Base-by-base conservation (phyloP, 2,797 vertebrate genomes). In the Enteromius paludinosus region DNA sequence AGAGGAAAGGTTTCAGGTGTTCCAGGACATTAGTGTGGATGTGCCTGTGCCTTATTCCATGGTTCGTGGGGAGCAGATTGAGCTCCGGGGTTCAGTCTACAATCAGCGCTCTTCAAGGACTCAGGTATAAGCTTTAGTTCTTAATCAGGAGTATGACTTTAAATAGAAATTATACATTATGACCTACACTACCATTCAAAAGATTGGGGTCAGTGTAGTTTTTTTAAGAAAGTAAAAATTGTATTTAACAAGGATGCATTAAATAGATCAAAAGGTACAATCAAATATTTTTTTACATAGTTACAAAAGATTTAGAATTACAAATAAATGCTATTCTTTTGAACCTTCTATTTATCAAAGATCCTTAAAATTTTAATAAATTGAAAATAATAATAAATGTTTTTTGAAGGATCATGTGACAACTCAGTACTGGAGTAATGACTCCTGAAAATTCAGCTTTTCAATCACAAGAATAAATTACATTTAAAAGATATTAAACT, bases 51-150 rank as follows among this genome's bases (percentile, higher is more conserved):
- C 96, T 1, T 96, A 97, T 82, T 96, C 96, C 3, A 93, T 96
- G 81, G 92, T 96, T n/a, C 91, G 96, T 80, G 96, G 95, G 35
- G 96, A 97, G 75, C 96, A 96, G 82, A 91, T 96, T 8, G 91
- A 95, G 71, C 82, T 97, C 25, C 93, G 90, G 88, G 96, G 94
- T 73, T 94, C 94, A 0, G 87, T 96, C 86, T 96, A 96, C 86
- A 97, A 96, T 87, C 93, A 95, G 0, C 72, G 28, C 11, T 0
- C n/a, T 0, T 1, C 52, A 12, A 70, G 45, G 5, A 86, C 52
- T 54, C 1, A 0, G 84, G 90, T 91, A 86, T 23, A 91, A 65
- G 23, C 18, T 65, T 17, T 1, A 64, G 17, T 14, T 76, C 7
- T 12, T 33, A 35, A 52, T 66, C 41, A 35, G 61, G 12, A 52